phyloP scores from a whole-genome alignment of 2,888 invertebrate genomes.

The Chrysolina haemoptera region DNA sequence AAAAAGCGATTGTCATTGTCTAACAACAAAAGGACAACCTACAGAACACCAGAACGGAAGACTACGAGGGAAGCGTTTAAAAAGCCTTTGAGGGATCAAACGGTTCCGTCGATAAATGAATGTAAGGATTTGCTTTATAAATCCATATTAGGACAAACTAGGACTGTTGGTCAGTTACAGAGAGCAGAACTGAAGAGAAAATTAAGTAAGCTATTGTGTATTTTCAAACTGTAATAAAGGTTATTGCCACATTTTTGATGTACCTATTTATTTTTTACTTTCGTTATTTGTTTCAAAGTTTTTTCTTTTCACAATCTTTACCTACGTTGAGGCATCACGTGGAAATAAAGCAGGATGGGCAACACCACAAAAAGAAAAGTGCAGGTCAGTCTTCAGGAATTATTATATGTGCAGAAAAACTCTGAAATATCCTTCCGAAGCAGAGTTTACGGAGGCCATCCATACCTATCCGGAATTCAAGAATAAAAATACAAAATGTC shows the following conservation, averaged over 20 bases:
- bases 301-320: not conserved
- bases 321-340: not conserved
- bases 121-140: conserved; percentile 1
- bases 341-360: not conserved
- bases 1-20: conserved; percentile 9
- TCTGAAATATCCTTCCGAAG: not conserved
- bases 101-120: not conserved
- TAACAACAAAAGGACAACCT: not conserved
- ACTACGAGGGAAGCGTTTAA: not conserved
- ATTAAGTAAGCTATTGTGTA: not conserved
- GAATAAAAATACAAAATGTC: not conserved
- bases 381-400: not conserved
- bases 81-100: not conserved
- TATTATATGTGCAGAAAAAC: not conserved
- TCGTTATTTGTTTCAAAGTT: not conserved
- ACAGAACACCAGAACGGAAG: conserved; percentile 2
- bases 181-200: not conserved
- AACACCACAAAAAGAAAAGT: conserved; percentile 11
- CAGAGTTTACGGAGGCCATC: not conserved
- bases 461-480: not conserved
- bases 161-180: not conserved
- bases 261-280: not conserved
- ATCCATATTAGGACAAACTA: not conserved
- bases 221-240: too few relatives aligned
- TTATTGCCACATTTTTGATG: not conserved